Base-by-base conservation (phyloP, 1,140 invertebrate genomes). In the Dreissena polymorpha region DNA sequence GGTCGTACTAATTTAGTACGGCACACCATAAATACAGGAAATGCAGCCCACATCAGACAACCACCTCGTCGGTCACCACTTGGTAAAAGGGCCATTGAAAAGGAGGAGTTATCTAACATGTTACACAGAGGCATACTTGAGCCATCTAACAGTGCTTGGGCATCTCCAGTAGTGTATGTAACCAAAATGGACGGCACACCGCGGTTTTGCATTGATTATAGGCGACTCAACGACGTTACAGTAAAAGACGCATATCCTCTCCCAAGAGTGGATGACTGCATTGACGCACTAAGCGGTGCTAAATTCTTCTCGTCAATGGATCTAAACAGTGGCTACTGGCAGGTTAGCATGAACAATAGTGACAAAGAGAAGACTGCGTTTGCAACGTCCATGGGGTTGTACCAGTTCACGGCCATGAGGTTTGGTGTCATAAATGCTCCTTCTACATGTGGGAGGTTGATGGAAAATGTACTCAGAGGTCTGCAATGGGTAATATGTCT, bases 341-440 rank as follows among this genome's bases (percentile, higher is more conserved):
- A 76, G 64, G 39, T 76, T 51, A n/a, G 49, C 18, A 73, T 73
- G 71, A 18, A 16, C 7, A n/a, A 73, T 0, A 55, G 71, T 49
- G 71, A 73, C 39, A 73, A 73, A 23, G 71, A 73, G 71, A 73
- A 73, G 57, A 70, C 68, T 25, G 68, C 68, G 27, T 70, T 27
- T 70, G 68, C 23, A 39, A 39, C 39, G 39, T 39, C 39, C 39
- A 39, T 39, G 39, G 39, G 39, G 39, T 39, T 39, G 39, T 39
- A 39, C 39, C 39, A 39, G 39, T 39, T 39, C 39, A 39, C 39
- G 8, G 39, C 8, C 39, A 39, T 39, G 39, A 39, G 39, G 2
- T 39, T 2, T 39, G 39, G 39, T 39, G 3, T 39, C n/a, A n/a
- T n/a, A n/a, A n/a, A n/a, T n/a, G n/a, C n/a, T n/a, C n/a, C n/a